phyloP scores from a whole-genome alignment of 2,113 vertebrate genomes.

The Myiozetetes cayanensis region DNA sequence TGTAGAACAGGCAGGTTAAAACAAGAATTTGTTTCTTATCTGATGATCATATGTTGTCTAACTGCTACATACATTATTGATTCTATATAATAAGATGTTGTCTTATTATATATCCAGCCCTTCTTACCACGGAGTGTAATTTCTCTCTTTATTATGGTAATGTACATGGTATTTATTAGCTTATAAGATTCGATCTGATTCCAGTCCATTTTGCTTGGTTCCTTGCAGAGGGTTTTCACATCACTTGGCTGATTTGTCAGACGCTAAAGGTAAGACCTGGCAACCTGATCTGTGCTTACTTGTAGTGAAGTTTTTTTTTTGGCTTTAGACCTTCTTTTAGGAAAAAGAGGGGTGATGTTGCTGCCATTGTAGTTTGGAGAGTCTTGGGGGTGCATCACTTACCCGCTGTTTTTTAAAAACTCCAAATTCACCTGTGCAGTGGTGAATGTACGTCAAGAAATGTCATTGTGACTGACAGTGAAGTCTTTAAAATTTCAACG shows the following conservation, averaged over 20 bases:
- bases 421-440: background rate
- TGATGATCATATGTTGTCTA: background rate
- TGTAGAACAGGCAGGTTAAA: background rate
- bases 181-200: background rate
- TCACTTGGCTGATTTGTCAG: background rate
- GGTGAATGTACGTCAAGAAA: background rate
- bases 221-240: background rate
- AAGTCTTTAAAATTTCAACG: background rate
- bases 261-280: background rate
- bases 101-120: background rate
- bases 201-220: background rate
- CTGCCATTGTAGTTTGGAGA: background rate
- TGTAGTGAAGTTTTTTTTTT: background rate
- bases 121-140: background rate
- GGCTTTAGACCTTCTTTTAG: background rate
- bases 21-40: background rate
- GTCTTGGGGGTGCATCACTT: background rate
- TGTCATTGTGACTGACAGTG: background rate
- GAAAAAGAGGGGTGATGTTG: accelerated
- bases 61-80: background rate
- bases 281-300: background rate
- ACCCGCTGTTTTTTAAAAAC: background rate
- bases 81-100: background rate
- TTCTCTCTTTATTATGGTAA: background rate
- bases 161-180: background rate